Evolutionary conservation across 2,888 invertebrate species (phyloP).

Genomic region (Ochropleura plecta): DNA sequence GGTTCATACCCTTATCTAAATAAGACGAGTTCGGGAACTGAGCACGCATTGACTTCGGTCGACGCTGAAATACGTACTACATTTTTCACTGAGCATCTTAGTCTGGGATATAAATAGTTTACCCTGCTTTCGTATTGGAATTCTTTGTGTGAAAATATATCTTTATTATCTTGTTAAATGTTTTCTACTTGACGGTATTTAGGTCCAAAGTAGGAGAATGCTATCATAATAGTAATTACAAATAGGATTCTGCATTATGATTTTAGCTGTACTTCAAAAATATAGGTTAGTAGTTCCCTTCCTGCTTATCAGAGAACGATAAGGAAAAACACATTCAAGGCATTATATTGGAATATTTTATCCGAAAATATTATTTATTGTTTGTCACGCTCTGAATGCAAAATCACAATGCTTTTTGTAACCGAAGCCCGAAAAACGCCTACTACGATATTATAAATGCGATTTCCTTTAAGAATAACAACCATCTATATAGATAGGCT

Average conservation of each 20-base stretch:
- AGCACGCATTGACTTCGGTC: conserved; percentile 67
- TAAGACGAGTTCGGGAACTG: conserved; percentile 49
- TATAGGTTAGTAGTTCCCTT: not conserved
- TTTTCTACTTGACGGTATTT: not conserved
- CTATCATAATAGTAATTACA: not conserved
- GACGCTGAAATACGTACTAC: conserved; percentile 53
- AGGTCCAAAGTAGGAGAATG: not conserved
- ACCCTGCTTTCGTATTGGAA: conserved; percentile 34
- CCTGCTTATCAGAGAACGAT: conserved; percentile 7
- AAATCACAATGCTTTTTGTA: conserved; percentile 38
- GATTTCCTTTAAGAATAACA: conserved; percentile 23
- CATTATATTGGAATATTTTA: conserved; percentile 41
- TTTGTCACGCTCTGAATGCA: conserved; percentile 54
- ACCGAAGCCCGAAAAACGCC: conserved; percentile 17
- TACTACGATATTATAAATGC: conserved; percentile 26
- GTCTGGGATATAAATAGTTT: conserved; percentile 32
- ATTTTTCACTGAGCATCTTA: conserved; percentile 52
- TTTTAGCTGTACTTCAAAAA: not conserved
- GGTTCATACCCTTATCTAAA: conserved; percentile 72
- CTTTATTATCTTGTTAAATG: conserved; percentile 29
- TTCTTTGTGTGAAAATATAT: conserved; percentile 26
- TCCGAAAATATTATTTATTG: conserved; percentile 49
- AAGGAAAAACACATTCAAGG: conserved; percentile 38
- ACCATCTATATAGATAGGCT: not conserved
- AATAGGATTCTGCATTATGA: not conserved